Conservation (phyloP, 35 echinoderm and acorn worm species). For the Ophiothrix spiculata region DNA sequence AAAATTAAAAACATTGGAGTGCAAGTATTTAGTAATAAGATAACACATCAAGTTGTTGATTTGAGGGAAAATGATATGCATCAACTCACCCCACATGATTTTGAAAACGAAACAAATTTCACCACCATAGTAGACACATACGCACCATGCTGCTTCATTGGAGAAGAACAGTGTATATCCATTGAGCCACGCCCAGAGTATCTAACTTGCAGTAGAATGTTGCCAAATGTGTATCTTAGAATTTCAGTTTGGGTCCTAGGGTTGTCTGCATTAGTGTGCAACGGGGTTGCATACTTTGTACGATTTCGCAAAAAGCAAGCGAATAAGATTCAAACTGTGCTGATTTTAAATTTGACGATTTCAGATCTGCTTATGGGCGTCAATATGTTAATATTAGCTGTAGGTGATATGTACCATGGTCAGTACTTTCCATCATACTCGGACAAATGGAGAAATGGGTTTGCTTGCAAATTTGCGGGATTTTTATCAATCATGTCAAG, state of each 20-base stretch:
- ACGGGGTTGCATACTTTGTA: background rate
- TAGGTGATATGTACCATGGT: background rate
- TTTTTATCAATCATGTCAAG: background rate
- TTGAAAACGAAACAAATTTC: background rate
- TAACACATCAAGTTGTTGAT: background rate
- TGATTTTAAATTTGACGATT: background rate
- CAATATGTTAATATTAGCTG: background rate
- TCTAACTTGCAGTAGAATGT: background rate
- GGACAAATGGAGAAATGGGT: background rate
- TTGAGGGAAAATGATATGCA: background rate
- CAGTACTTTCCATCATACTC: background rate
- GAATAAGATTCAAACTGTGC: background rate
- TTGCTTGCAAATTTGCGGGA: background rate
- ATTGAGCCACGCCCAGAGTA: background rate
- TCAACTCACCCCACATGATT: background rate
- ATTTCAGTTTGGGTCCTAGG: background rate
- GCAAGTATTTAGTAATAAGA: background rate
- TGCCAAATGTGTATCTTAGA: background rate
- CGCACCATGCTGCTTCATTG: background rate
- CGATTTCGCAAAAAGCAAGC: background rate
- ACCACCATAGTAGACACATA: background rate
- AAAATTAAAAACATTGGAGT: background rate
- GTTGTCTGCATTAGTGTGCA: background rate
- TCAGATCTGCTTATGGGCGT: background rate
- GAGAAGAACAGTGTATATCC: background rate